Evolutionary conservation across 2,797 vertebrate genomes (phyloP), one percentile per base, ranked within the genome.

Genomic region (Lepidocolaptes lacrymiger): DNA sequence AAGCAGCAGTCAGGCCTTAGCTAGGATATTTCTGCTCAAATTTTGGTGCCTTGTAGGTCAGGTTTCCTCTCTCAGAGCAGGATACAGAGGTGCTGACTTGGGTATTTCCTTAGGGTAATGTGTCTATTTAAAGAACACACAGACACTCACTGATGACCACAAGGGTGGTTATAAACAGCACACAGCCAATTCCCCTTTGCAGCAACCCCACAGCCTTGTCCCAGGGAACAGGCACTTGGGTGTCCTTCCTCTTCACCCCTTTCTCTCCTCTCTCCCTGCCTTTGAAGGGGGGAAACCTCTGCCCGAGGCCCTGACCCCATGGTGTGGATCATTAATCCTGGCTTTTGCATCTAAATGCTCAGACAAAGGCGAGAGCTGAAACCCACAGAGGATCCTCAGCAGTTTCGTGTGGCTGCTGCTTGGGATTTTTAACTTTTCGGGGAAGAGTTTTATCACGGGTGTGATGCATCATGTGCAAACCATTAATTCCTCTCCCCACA

Each of bases 11-110:
- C 59, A 80, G 69, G 23, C 58, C 44, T 67, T 51, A 90, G 73
- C 41, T 84, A 34, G 81, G 78, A n/a, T 55, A 78, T 84, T 91
- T 91, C 80, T 94, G 69, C 63, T 67, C 89, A 88, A 73, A 67
- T 88, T 81, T 72, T 81, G 66, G 61, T 86, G 95, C 59, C 63
- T 88, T 56, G 36, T 88, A 89, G 91, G 93, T 93, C 95, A 89
- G 85, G 82, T 92, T 96, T 94, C 95, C 94, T 94, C 79, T 91
- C 73, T 63, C 49, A 75, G 44, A 91, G 95, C 96, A 97, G 96
- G 96, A 96, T 96, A 86, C 91, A 91, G 94, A 95, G 94, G 94
- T 94, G 95, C 95, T 96, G 95, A 96, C 87, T 96, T 88, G 88
- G 73, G 62, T 95, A 56, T 96, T 96, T 96, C 85, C 85, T 95